A percentile compares a stretch with the other conserved stretches of the same genome.
Evolutionary conservation across 2,797 vertebrate species (phyloP).

Genomic region (Melanotaenia pygmaea): DNA sequence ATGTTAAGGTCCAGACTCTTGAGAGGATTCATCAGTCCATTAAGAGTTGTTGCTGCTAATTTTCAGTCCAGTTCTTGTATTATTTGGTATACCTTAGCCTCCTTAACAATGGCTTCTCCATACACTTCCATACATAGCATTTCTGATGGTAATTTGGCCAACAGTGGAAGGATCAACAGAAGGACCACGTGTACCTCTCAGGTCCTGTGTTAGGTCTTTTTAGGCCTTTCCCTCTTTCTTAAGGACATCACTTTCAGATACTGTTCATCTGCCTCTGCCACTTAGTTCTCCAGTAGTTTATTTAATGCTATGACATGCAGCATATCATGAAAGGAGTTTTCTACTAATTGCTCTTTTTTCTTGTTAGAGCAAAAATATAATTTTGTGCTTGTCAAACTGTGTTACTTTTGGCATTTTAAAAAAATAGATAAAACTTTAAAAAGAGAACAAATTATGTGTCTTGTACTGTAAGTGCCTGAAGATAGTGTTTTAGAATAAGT

Average conservation of each 20-base stretch:
- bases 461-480: not conserved
- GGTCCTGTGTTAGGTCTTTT: not conserved
- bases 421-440: not conserved
- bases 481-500: not conserved
- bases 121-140: too few relatives aligned
- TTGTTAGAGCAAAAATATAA: not conserved
- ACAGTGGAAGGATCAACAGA: too few relatives aligned
- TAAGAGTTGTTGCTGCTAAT: not conserved
- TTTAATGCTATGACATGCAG: not conserved
- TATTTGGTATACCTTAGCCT: not conserved
- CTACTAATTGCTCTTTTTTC: not conserved
- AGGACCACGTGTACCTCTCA: not conserved
- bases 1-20: not conserved
- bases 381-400: not conserved
- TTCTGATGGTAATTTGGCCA: too few relatives aligned
- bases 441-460: not conserved
- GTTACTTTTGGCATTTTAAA: not conserved
- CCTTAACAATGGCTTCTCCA: too few relatives aligned
- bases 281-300: not conserved
- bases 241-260: not conserved
- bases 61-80: not conserved
- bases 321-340: not conserved
- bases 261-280: not conserved
- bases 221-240: not conserved
- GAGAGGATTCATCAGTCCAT: not conserved